phyloP scores from a whole-genome alignment of 2,888 invertebrate genomes.

The Hirtodrosophila duncani region DNA sequence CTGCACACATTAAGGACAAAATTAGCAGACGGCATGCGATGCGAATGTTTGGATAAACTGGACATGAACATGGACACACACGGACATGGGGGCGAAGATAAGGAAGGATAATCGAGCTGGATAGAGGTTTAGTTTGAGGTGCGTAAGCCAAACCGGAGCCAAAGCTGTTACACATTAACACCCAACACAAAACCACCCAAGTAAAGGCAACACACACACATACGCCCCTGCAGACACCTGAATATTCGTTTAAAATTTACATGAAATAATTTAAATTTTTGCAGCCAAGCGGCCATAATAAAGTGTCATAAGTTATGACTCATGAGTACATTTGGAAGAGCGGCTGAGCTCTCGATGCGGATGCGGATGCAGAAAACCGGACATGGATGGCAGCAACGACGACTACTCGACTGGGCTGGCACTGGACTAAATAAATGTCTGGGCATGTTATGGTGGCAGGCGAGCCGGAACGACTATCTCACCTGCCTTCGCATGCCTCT shows the following conservation, averaged over 20 bases:
- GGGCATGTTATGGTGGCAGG: constrained; percentile 4
- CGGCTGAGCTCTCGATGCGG: constrained; percentile 2
- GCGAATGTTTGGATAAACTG: constrained; percentile 2
- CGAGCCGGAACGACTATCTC: no score
- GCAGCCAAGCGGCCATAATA: constrained; percentile 20
- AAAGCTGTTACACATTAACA: no score
- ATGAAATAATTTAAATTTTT: constrained; percentile 25
- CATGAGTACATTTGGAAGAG: constrained; percentile 15
- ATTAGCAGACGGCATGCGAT: constrained; percentile 21
- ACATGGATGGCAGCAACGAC: background rate
- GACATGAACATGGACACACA: background rate
- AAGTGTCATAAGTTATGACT: constrained; percentile 24
- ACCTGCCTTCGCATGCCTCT: no score
- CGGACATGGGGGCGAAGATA: background rate
- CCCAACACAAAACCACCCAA: no score
- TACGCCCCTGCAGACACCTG: background rate
- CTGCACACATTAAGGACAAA: constrained; percentile 10
- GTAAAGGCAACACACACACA: background rate
- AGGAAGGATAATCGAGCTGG: background rate
- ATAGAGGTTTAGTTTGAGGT: background rate
- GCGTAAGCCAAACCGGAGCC: no score
- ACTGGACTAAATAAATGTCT: constrained; percentile 19
- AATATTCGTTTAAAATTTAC: constrained; percentile 18
- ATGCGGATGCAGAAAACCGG: no score
- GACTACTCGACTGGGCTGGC: constrained; percentile 1